Conservation (phyloP, 1,140 invertebrate genomes). For the Cyphomyrmex costatus region DNA sequence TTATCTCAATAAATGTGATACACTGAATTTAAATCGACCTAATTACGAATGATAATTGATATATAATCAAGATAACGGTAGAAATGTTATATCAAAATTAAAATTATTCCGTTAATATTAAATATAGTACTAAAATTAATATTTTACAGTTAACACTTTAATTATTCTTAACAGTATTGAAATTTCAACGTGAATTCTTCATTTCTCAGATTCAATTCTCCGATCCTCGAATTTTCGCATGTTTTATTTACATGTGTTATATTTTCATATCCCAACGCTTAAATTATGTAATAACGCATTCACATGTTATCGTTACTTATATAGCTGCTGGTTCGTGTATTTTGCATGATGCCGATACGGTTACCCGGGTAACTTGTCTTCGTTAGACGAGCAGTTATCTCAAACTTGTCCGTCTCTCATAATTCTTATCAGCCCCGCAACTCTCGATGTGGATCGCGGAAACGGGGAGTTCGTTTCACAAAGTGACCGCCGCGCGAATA, state of each 20-base stretch:
- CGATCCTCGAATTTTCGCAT: not conserved
- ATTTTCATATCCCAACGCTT: not conserved
- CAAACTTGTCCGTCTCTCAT: conserved; percentile 36
- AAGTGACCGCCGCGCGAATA: conserved; percentile 54
- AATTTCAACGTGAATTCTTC: not conserved
- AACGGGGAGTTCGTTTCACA: conserved; percentile 60
- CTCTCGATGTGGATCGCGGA: conserved; percentile 55
- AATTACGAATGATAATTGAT: not conserved
- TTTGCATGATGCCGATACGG: conserved; percentile 1
- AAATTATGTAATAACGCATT: not conserved
- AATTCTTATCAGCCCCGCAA: conserved; percentile 55
- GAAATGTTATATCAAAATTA: not conserved
- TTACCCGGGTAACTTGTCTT: conserved; percentile 19
- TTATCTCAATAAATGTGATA: not conserved
- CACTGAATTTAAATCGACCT: not conserved
- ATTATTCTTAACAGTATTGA: not conserved
- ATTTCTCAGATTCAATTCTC: not conserved
- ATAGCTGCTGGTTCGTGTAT: not conserved
- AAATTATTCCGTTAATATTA: conserved; percentile 4
- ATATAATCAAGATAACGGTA: not conserved
- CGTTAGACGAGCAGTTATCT: conserved; percentile 18
- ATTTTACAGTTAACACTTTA: not conserved
- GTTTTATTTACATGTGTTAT: not conserved
- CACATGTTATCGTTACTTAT: not conserved
- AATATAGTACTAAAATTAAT: not conserved